Base-by-base conservation (phyloP, 2,797 vertebrate genomes). In the Coregonus ussuriensis region DNA sequence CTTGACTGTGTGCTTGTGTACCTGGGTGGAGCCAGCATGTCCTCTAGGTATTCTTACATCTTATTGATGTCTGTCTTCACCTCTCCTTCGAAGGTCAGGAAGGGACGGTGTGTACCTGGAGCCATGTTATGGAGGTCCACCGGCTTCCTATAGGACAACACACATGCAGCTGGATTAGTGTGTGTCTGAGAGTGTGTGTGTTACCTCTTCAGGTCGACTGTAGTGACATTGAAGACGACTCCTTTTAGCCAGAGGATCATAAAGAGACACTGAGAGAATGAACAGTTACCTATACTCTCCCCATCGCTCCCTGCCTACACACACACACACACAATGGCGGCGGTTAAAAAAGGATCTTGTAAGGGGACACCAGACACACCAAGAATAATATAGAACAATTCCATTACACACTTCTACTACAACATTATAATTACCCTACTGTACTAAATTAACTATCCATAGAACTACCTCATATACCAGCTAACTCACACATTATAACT, bases 51-150 rank as follows among this genome's bases (percentile, higher is more conserved):
- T 91, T 99, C 98, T 88, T 99, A 98, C 3, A 99, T 97, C 87
- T 99, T 99, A 92, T 99, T 99, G 86, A 99, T 92, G 1, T 99
- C 98, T 0, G 97, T 99, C 85, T 96, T 96, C 79, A 99, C 97
- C 52, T 99, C 98, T 11, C 96, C 96, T 5, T 98, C 95, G 87
- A 96, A 99, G 74, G 97, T 99, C 88, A 99, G 95, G 91, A 99
- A 99, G 67, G 98, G 98, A 0, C 97, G 98, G 79, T 98, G 96
- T 4, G 97, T 97, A 59, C 98, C 98, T 0, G 98, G 98, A 37
- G 98, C 98, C 72, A 99, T 90, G 89, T 99, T 97, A 89, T 98
- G 97, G 72, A 99, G 95, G 89, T 99, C 97, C 0, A 96, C 94
- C 2, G 98, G 98, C 91, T 99, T 99, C 91, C 98, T 99, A 59